Percentiles rank a stretch among this genome's conserved stretches.
These are phyloP conservation scores for Capreolus pygargus DNA, from an alignment of 2,113 vertebrate species.

Conservation along the genomic window DNA sequence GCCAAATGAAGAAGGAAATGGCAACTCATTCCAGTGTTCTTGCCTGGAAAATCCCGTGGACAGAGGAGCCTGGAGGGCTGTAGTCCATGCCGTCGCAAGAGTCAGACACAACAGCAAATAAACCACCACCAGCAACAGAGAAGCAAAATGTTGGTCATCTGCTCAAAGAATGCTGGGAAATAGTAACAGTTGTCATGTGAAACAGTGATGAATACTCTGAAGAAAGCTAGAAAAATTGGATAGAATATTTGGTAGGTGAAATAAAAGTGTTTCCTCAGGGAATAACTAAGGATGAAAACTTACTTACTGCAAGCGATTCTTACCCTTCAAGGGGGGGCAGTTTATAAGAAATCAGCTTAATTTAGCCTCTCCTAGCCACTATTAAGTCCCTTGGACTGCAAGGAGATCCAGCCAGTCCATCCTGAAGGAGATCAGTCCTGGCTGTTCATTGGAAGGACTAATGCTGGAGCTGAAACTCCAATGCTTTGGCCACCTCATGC, in stretches of 20 bases:
- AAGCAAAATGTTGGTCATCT: constrained; percentile 50
- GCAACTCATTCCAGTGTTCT: neutral
- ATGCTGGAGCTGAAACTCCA: no score
- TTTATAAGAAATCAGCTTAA: neutral
- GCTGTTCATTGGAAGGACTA: no score
- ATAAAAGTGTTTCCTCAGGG: constrained; percentile 23
- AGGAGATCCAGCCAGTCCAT: no score
- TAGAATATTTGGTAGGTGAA: constrained; percentile 63
- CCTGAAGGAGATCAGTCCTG: no score
- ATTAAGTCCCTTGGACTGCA: neutral
- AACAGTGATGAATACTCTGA: constrained; percentile 54
- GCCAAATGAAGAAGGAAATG: neutral
- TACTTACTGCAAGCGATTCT: constrained; percentile 21
- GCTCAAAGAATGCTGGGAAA: neutral
- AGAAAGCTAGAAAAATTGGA: constrained; percentile 16
- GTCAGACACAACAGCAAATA: neutral
- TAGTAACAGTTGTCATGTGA: constrained; percentile 36
- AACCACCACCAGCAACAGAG: neutral
- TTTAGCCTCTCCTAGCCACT: neutral
- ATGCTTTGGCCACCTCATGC: no score
- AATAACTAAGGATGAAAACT: constrained; percentile 52
- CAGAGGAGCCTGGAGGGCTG: neutral
- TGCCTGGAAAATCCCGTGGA: neutral
- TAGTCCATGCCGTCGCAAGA: neutral
- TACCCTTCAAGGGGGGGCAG: neutral